Percentiles rank a stretch among this genome's conserved stretches.
Evolutionary conservation across 2,888 invertebrate genomes (phyloP).

Genomic region (Chorisops tibialis): DNA sequence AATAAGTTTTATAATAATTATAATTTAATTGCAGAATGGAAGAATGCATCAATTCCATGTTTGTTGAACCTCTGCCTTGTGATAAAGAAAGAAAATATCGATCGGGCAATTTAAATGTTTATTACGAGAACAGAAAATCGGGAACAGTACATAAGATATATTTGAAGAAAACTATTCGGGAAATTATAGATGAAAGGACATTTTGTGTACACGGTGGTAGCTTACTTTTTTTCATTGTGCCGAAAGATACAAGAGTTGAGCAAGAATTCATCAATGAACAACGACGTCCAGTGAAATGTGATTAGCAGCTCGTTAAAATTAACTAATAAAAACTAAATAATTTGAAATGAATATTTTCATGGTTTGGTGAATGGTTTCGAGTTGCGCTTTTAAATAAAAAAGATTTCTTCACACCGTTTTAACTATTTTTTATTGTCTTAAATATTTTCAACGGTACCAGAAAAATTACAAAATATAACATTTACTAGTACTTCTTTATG

Average conservation of each 20-base stretch:
- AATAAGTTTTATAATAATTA: neutral
- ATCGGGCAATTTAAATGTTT: constrained; percentile 61
- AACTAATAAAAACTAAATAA: neutral
- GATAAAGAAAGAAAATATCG: constrained; percentile 66
- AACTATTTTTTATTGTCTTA: no score
- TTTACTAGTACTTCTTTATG: no score
- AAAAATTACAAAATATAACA: no score
- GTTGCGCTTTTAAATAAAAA: no score
- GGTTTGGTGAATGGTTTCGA: no score
- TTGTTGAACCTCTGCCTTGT: constrained; percentile 68
- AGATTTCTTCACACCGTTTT: no score
- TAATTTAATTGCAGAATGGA: constrained; percentile 52
- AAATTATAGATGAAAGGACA: constrained; percentile 58
- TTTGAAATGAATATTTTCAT: neutral
- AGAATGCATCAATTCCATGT: constrained; percentile 63
- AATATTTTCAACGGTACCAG: no score
- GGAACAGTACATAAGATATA: constrained; percentile 60
- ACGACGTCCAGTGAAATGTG: constrained; percentile 42
- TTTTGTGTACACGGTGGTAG: constrained; percentile 46
- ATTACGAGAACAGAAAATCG: constrained; percentile 67
- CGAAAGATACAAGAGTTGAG: constrained; percentile 43
- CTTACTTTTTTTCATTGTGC: constrained; percentile 48
- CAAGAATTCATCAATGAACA: constrained; percentile 44
- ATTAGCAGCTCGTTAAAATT: no score
- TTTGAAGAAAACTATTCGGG: constrained; percentile 56